Evolutionary conservation across 2,113 vertebrate genomes (phyloP), one percentile per base, ranked within the genome.

Genomic region (Pteruthius melanotis): DNA sequence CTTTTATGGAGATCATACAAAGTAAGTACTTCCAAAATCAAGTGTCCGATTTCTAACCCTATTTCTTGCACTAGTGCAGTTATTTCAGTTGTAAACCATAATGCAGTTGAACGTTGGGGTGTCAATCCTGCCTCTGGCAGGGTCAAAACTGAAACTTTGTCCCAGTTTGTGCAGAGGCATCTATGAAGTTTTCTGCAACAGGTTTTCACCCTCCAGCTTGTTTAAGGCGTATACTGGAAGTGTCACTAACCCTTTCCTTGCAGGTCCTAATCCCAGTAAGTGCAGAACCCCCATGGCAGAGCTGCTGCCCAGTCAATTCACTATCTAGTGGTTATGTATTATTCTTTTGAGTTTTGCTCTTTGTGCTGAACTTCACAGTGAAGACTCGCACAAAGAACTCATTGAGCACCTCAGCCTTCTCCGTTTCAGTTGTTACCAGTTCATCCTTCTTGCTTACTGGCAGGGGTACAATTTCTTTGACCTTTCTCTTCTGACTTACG

Each of bases 81-180:
- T 63, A 23, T 30, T 89, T 81, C 33, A 18, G 8, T 37, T 60
- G 17, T 75, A 53, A 39, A 18, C 26, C 22, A 37, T 52, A 8
- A 33, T 44, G 13, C n/a, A 17, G 2, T 21, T 37, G 28, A 45
- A 39, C 18, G 6, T 45, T 74, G 24, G 5, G 14, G 7, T 30
- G 27, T 52, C 0, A 0, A 9, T 66, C 33, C 17, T 60, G 19
- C 11, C 35, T 7, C 22, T 1, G 6, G 9, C 61, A 45, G 45
- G 52, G 39, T 37, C 13, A 39, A 23, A 74, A 52, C 19, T 52
- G 59, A 74, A 74, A n/a, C 7, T 74, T 37, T 24, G 15, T 33
- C 52, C 13, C 15, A 33, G 10, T 28, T 81, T 59, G 23, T 59
- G 27, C 19, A 66, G 53, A 39, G 24, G 10, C 33, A 26, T 20